These are phyloP conservation scores for Pyrgus malvae DNA, from an alignment of 2,888 invertebrate genomes.

Conservation along the genomic window DNA sequence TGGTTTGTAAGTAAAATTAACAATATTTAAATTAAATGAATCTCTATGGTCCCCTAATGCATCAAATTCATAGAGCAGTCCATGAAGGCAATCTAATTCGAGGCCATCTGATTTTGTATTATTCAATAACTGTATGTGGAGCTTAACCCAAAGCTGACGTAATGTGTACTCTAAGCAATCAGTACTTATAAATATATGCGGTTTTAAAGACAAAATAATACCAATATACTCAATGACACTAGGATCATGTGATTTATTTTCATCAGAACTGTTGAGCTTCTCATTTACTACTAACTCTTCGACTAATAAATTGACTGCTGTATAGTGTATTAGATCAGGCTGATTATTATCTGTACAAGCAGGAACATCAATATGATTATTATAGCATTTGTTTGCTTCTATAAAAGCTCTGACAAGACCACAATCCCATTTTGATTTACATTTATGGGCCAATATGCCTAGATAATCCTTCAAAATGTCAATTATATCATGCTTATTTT, in stretches of 20 bases:
- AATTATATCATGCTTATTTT: slow-evolving; percentile 80
- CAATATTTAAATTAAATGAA: slow-evolving; percentile 52
- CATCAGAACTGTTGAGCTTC: slow-evolving; percentile 51
- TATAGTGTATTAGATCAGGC: slow-evolving; percentile 59
- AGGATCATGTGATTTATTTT: slow-evolving; percentile 49
- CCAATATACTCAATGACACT: slow-evolving; percentile 64
- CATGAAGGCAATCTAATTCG: slow-evolving; percentile 68
- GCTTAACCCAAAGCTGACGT: slow-evolving; percentile 68
- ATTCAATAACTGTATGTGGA: slow-evolving; percentile 66
- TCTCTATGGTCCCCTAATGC: slow-evolving; percentile 66
- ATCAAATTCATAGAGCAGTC: slow-evolving; percentile 68
- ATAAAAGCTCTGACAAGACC: slow-evolving; percentile 81
- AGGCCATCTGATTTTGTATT: slow-evolving; percentile 68
- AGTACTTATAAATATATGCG: slow-evolving; percentile 56
- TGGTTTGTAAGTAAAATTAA: slow-evolving; percentile 68
- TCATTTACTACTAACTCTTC: slow-evolving; percentile 69
- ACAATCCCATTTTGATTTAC: slow-evolving; percentile 85
- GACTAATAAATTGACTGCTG: slow-evolving; percentile 60
- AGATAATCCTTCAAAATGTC: slow-evolving; percentile 83
- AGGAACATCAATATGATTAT: slow-evolving; percentile 68
- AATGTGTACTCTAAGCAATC: slow-evolving; percentile 62
- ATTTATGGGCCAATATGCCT: slow-evolving; percentile 80
- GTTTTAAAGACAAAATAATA: slow-evolving; percentile 58
- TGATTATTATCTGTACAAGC: slow-evolving; percentile 59
- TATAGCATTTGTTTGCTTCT: slow-evolving; percentile 82